These are phyloP conservation scores for Aproaerema taeniolella DNA, from an alignment of 2,888 invertebrate species.

Conservation along the genomic window DNA sequence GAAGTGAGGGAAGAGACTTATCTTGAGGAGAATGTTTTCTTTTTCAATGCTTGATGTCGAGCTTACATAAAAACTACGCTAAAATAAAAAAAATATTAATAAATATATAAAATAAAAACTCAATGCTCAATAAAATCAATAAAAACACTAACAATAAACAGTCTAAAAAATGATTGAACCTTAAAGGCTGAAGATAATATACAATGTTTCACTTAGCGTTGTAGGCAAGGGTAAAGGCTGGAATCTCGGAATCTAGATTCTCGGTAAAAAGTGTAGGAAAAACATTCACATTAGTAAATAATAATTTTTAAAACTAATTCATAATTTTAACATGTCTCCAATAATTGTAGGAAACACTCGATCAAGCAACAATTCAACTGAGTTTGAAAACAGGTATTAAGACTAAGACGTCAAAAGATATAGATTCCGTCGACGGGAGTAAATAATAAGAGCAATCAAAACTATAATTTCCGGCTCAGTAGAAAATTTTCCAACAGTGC, in stretches of 20 bases:
- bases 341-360: not conserved
- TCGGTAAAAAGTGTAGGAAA: not conserved
- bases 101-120: not conserved
- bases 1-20: not conserved
- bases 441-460: slow-evolving; percentile 13
- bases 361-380: not conserved
- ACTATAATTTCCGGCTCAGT: slow-evolving; percentile 20
- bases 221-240: no score
- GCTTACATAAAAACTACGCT: not conserved
- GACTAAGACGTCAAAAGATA: no score
- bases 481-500: slow-evolving; percentile 18
- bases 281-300: not conserved
- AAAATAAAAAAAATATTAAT: not conserved
- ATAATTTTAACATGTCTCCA: no score
- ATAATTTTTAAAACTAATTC: not conserved
- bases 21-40: not conserved
- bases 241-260: no score
- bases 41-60: not conserved
- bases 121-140: no score
- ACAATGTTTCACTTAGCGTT: no score
- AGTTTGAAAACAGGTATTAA: no score
- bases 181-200: no score
- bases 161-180: no score
- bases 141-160: no score
- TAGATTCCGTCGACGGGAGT: no score